Evolutionary conservation across 1,140 invertebrate species (phyloP).

Genomic region (Conus ventricosus): DNA sequence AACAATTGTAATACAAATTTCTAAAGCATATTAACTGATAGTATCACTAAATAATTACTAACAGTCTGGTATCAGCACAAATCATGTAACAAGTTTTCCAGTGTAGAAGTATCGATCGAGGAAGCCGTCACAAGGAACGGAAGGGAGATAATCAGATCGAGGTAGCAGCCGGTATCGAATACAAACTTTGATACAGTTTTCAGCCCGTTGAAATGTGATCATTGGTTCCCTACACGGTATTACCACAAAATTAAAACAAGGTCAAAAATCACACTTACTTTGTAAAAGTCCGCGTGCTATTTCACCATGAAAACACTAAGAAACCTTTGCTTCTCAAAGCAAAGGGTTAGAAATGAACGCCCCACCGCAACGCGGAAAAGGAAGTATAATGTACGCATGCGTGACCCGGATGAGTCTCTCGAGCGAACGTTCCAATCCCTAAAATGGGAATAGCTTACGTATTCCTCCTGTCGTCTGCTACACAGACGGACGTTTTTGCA

Average conservation of each 20-base stretch:
- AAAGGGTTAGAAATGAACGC: constrained; percentile 29
- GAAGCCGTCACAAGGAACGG: constrained; percentile 6
- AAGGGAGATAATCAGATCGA: constrained; percentile 1
- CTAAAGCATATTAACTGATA: neutral
- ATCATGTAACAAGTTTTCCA: neutral
- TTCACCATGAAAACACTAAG: constrained; percentile 21
- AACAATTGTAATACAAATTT: neutral
- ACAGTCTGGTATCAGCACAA: neutral
- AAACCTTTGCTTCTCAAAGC: constrained; percentile 25
- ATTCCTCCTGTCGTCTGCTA: constrained; percentile 26
- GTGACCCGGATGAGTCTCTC: constrained; percentile 27
- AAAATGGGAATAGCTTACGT: constrained; percentile 34
- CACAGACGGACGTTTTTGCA: neutral
- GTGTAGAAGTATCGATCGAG: constrained; percentile 3
- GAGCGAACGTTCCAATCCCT: constrained; percentile 29
- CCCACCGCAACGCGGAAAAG: constrained; percentile 40
- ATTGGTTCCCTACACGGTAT: neutral
- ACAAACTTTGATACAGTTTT: constrained; percentile 16
- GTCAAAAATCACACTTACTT: constrained; percentile 17
- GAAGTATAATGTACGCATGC: constrained; percentile 26
- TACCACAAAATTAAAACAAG: neutral
- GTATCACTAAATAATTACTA: neutral
- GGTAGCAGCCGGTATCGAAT: constrained; percentile 18
- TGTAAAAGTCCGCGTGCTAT: neutral
- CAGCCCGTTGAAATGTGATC: neutral